Base-by-base conservation (phyloP, 2,113 vertebrate species). In the Leptocoma aspasia region DNA sequence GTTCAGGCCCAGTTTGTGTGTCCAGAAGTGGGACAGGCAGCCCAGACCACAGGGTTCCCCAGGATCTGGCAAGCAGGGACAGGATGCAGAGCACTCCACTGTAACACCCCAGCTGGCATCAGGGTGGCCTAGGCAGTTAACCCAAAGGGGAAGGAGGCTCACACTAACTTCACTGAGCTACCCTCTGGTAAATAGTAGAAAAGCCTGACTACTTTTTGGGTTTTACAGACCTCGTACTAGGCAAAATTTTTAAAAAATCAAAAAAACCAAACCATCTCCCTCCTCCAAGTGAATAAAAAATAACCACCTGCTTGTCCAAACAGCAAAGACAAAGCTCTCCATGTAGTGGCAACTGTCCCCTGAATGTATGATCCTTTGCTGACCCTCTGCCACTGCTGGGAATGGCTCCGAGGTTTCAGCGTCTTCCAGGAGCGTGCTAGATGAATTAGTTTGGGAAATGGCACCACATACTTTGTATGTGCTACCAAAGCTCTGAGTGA, bases 391-490 rank as follows among this genome's bases (percentile, higher is more conserved):
- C 56, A 13, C 56, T 66, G 59, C 49, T 59, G 37, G 66, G 66
- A 82, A 53, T 0, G 0, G 26, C 52, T 89, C 42, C 49, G 57
- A 86, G n/a, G 15, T 50, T 92, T 66, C 83, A 57, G 64, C 41
- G 41, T 83, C 60, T 83, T 73, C 56, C 52, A 82, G 47, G 33
- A 45, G 27, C 1, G 5, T 31, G 19, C 33, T 42, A 73, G 10
- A 47, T 59, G 24, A 81, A 65, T 15, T 42, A 12, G 21, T 86
- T 30, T 77, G 73, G 57, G 54, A 82, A 86, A 59, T 6, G 13
- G 33, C 33, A 68, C 42, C 7, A 27, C 0, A 0, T 45, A 59
- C 66, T 91, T 82, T 53, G 66, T 39, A 42, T 0, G 1, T n/a
- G 45, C 66, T 65, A 70, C 30, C 18, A 57, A 60, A 80, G 39